A percentile compares a stretch with the other conserved stretches of the same genome.
Evolutionary conservation across 1,140 invertebrate species (phyloP).

Genomic region (Ectropis grisescens): DNA sequence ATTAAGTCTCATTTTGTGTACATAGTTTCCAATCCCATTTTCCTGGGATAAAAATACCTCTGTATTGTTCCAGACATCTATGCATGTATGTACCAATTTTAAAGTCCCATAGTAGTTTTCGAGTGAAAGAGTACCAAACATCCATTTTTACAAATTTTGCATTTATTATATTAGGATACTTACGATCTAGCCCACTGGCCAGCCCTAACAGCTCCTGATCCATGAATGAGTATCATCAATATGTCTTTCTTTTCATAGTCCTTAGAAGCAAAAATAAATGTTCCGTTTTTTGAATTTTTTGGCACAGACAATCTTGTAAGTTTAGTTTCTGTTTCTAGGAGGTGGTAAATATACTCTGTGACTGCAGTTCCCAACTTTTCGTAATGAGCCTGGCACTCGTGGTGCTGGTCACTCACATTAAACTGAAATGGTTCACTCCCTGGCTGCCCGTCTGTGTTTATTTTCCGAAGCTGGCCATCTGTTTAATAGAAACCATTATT

Average conservation of each 20-base stretch:
- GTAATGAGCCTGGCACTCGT: slow-evolving; percentile 79
- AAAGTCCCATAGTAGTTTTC: no score
- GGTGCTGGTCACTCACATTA: slow-evolving; percentile 71
- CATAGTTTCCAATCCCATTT: no score
- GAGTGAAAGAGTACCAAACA: no score
- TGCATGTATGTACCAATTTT: no score
- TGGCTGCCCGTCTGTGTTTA: slow-evolving; percentile 62
- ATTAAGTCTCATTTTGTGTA: no score
- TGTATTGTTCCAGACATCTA: no score
- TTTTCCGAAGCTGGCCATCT: slow-evolving; percentile 73
- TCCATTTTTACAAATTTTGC: no score
- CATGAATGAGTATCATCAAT: slow-evolving; percentile 83
- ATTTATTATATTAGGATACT: slow-evolving; percentile 27
- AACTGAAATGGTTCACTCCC: slow-evolving; percentile 74
- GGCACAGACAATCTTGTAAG: slow-evolving; percentile 73
- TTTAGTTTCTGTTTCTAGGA: slow-evolving; percentile 72
- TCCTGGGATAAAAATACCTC: no score
- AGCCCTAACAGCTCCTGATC: slow-evolving; percentile 82
- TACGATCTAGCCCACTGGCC: slow-evolving; percentile 84
- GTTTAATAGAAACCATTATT: slow-evolving; percentile 9
- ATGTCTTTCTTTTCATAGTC: slow-evolving; percentile 74
- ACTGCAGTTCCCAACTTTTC: slow-evolving; percentile 80
- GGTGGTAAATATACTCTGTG: slow-evolving; percentile 76
- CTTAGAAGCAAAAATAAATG: slow-evolving; percentile 76
- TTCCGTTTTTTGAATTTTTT: slow-evolving; percentile 62